A percentile compares a stretch with the other conserved stretches of the same genome.
These are phyloP conservation scores for Paelopatides confundens DNA, from an alignment of 53 echinoderm and acorn worm genomes.

Conservation along the genomic window DNA sequence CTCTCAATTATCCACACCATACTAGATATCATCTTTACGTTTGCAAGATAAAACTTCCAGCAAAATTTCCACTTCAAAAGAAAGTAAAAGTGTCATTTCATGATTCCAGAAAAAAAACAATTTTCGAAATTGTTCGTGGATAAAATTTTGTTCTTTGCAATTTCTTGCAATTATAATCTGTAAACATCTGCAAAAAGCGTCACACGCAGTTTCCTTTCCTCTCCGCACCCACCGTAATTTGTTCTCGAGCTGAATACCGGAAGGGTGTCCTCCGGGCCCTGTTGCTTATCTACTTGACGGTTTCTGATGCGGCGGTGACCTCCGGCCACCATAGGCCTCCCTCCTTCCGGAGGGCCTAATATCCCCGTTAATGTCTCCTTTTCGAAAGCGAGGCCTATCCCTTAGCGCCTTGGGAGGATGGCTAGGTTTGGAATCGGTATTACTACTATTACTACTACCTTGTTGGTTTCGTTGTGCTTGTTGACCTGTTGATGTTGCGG, in stretches of 20 bases:
- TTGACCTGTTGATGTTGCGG: constrained; percentile 31
- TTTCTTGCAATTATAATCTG: background rate
- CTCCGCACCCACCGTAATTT: background rate
- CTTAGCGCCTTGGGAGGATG: constrained; percentile 40
- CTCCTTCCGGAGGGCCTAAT: constrained; percentile 49
- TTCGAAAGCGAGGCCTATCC: constrained; percentile 52
- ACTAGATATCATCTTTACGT: background rate
- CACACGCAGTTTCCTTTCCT: background rate
- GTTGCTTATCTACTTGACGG: constrained; percentile 71
- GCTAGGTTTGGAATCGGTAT: constrained; percentile 46
- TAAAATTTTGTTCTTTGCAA: background rate
- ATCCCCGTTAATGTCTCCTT: constrained; percentile 70
- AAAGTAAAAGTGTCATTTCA: background rate
- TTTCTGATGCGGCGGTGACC: constrained; percentile 86
- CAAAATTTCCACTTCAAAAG: background rate
- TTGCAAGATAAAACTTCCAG: background rate
- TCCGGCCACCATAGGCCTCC: constrained; percentile 68
- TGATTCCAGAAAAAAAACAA: background rate
- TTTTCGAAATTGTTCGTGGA: too few relatives aligned
- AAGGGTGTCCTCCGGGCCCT: background rate
- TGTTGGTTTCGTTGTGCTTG: constrained; percentile 56
- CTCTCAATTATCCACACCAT: background rate
- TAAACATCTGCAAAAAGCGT: background rate
- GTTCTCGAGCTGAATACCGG: background rate
- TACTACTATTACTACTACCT: constrained; percentile 2